Evolutionary conservation across 2,113 vertebrate species (phyloP), one percentile per base, ranked within the genome.

Genomic region (Paradoxurus hermaphroditus): DNA sequence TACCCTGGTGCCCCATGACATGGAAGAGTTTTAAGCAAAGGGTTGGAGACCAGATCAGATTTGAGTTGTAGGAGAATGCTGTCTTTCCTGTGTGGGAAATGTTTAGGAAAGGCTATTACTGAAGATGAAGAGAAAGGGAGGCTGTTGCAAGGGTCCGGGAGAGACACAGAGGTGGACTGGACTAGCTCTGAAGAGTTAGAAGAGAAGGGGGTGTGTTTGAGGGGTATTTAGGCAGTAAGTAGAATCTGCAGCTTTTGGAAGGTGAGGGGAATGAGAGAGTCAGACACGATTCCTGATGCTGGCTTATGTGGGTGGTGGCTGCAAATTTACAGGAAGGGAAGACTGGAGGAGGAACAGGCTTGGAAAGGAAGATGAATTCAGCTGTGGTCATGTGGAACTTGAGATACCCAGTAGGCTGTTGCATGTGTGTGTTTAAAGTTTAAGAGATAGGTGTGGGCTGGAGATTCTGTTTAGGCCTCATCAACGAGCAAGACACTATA

Each of bases 291-390:
- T 93, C 34, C 62, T 93, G 53, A 19, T 44, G 86, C 34, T 93
- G 89, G 82, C 8, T 87, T 94, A 13, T 70, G 92, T 94, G 39
- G 90, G 95, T 73, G 34, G 51, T 73, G 12, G 27, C 16, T 87
- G 46, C 31, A 68, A 6, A 84, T 91, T 91, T 67, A 94, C 83
- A 92, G 67, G 87, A 90, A 67, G 3, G 27, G 75, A 97, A 90
- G 49, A 70, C 41, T 39, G 85, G 87, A 36, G 92, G 93, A 95
- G 75, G 82, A 92, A n/a, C 5, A 77, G 34, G 3, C 49, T 81
- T 88, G 31, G 39, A 88, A 89, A 96, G n/a, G 49, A 90, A 84
- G 67, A 68, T 34, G 14, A 18, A 39, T 62, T 95, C 46, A 53
- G 5, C 39, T 78, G 25, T 95, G 82, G 59, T 29, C 62, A 12